Conservation (phyloP, 2,888 invertebrate species). For the Ypsolopha sequella region DNA sequence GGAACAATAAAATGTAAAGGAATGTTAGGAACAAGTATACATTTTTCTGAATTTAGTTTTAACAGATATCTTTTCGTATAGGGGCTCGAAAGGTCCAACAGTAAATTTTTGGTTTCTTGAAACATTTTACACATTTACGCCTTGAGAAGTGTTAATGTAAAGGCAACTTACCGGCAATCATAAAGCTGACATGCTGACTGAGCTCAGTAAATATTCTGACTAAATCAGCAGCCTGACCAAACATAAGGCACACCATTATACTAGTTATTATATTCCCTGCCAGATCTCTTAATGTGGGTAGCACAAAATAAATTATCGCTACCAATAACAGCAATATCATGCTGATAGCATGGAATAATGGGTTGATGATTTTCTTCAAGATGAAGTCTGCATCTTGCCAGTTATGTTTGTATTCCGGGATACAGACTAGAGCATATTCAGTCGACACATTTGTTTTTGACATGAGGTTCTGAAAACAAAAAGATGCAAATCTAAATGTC, state of each 20-base stretch:
- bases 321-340: conserved; percentile 78
- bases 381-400: conserved; percentile 82
- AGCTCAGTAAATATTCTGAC: conserved; percentile 85
- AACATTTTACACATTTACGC: too few relatives aligned
- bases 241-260: conserved; percentile 81
- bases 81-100: too few relatives aligned
- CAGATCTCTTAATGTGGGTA: conserved; percentile 85
- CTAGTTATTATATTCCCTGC: conserved; percentile 89
- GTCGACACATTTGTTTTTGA: conserved; percentile 67
- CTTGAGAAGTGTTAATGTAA: too few relatives aligned
- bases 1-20: too few relatives aligned
- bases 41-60: too few relatives aligned
- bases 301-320: conserved; percentile 84
- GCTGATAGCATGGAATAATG: conserved; percentile 80
- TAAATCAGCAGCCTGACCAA: conserved; percentile 82
- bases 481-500: too few relatives aligned
- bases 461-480: conserved; percentile 54
- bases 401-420: conserved; percentile 76
- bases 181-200: conserved; percentile 83
- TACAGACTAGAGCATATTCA: conserved; percentile 80
- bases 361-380: conserved; percentile 81
- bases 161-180: conserved; percentile 75
- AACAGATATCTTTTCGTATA: too few relatives aligned
- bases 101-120: too few relatives aligned
- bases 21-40: too few relatives aligned